Base-by-base conservation (phyloP, 2,888 invertebrate species). In the Cotesia congregata region DNA sequence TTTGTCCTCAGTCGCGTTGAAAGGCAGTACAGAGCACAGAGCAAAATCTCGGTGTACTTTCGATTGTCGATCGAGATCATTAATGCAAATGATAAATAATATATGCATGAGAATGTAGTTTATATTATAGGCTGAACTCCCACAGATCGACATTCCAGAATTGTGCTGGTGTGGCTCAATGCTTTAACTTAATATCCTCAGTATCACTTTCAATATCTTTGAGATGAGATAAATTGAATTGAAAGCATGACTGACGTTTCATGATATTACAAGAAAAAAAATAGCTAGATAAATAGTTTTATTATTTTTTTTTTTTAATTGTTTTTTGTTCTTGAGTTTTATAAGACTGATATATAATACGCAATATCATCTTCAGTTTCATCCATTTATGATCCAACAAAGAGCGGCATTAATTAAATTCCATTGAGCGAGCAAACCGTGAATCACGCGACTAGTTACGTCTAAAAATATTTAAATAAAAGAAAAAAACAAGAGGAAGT, bases 371-470 rank as follows among this genome's bases (percentile, higher is more conserved):
- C 20, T 64, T 64, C 64, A 64, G 64, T 20, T 64, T 20, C 20
- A 20, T 64, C 64, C 17, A n/a, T 64, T 20, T 64, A 64, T 65
- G 12, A 65, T 12, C 30, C 65, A 65, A 65, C 38, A 65, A 30
- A 65, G 38, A 30, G 20, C 3, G 61, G 40, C 69, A 30, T 68
- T 69, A 74, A 69, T 69, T 40, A 70, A 75, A 71, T 75, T 75
- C 70, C 64, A 64, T 60, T 67, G 71, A 75, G 68, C 67, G 67
- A 75, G 77, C 75, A 77, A 78, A 76, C 78, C 80, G 76, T 79
- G 78, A 80, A 50, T 64, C 64, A 75, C 75, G 75, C 67, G 62
- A 74, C 50, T 3, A 61, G n/a, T 59, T 30, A 9, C 5, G 7
- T n/a, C 50, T 30, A 30, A 9, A 59, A 9, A 65, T 62, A 20